Evolutionary conservation across 2,888 invertebrate genomes (phyloP), one percentile per base, ranked within the genome.

Genomic region (Lepidonotus clava): DNA sequence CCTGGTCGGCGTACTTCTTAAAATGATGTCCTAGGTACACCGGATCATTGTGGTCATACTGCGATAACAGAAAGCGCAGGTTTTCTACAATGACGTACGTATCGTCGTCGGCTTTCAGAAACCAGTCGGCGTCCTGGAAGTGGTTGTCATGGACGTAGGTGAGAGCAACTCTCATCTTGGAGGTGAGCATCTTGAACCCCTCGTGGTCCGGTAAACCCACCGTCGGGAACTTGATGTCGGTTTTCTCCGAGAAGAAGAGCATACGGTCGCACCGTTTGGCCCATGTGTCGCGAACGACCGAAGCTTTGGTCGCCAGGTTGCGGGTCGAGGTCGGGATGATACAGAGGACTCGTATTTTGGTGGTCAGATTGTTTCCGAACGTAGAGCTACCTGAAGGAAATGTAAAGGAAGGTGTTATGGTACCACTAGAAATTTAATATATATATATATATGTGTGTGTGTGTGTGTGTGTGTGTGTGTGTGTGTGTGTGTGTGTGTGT

Each of bases 41-140:
- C 5, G 85, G 77, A 0, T 83, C 67, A 2, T 67, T 66, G 4
- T 87, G 85, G 28, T 87, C 61, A 24, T 88, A 86, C 51, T 87
- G 77, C 2, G 85, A 83, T 6, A 89, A 56, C 24, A 87, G 86
- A 40, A 80, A 84, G n/a, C 88, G 76, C 8, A 89, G 83, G 61
- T 89, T 89, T 32, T 89, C 89, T 40, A 89, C 84, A 40, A 89
- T 86, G 38, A 89, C 36, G 85, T 87, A 89, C n/a, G 88, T 88
- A 83, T 89, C 89, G 67, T 89, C 89, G 84, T 89, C 89, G 38
- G 89, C 89, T 61, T 89, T 89, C 38, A 89, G 41, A 41, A 89
- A 88, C 87, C 85, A 85, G 61, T 85, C 85, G 1, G 51, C 51
- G 21, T 85, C 76, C 0, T 46, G 32, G 8, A 67, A 32, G 18